Evolutionary conservation across 2,797 vertebrate genomes (phyloP), one percentile per base, ranked within the genome.

Genomic region (Sebastes oblongus): DNA sequence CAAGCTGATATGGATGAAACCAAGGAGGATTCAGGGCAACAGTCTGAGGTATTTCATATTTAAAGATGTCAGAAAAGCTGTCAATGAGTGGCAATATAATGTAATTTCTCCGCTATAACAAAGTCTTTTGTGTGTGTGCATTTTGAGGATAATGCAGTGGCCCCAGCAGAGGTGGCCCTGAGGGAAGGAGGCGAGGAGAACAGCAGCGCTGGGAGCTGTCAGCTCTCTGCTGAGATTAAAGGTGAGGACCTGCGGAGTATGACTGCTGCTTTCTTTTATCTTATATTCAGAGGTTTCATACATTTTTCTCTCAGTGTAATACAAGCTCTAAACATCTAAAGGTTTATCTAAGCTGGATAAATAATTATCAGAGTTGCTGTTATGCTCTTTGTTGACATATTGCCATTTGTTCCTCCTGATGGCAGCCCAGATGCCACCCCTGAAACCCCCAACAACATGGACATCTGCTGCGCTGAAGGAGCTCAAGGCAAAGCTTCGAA

Each of bases 401-500:
- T 66, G 34, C 46, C 25, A 1, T 60, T 67, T 79, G 16, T 56
- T 55, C 50, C 69, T 71, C 70, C 83, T 14, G 46, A 66, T 89
- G 88, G 77, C 92, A 99, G 97, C 94, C 83, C 96, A 96, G 78
- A 96, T 96, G 72, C 97, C 97, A 6, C 95, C 96, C 60, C 93
- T 99, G 84, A 93, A 95, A 25, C 96, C 98, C 64, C 96, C 98
- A 0, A 94, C 95, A 27, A 96, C 96, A 30, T 99, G 98, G 98
- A 99, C 97, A 72, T 97, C 97, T 30, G 93, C 93, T 78, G 96
- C 97, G 46, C 90, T 96, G 59, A 98, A 97, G 85, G 98, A 99
- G 92, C 97, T 99, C 88, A 99, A 99, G 94, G 93, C 95, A 22
- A 98, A 96, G 92, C 93, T 99, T 66, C 95, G 96, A 64, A 94